Evolutionary conservation across 2,888 invertebrate genomes (phyloP), one percentile per base, ranked within the genome.

Genomic region (Tridacna crocea): DNA sequence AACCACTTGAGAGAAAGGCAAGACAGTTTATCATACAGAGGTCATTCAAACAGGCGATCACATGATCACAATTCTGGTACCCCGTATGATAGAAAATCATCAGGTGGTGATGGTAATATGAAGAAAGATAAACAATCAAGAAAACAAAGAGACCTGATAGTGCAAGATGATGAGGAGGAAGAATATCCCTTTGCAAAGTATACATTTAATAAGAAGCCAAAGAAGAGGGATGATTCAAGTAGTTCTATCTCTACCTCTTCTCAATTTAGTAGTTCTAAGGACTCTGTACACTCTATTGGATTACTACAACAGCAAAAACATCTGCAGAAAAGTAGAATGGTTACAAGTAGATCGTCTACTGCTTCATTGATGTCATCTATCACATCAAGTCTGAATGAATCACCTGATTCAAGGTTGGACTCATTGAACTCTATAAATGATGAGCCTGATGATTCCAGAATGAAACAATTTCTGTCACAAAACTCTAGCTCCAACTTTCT

Each of bases 111-210:
- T n/a, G 36, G 61, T 48, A 72, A 8, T 24, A 81, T 77, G 82
- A 80, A 74, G 72, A 73, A 46, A 10, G 75, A 80, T 24, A 70
- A 70, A 51, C 76, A 78, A 13, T 47, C 76, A 26, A 63, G 48
- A 51, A 77, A 84, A 58, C 68, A 87, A 0, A 66, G 83, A 72
- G 91, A 91, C 65, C 75, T 92, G 10, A 90, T 92, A 36, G 73
- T 90, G 22, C 91, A 90, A 12, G 92, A 92, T 61, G 91, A 91
- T 22, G 92, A 91, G 22, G 87, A 87, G 22, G 90, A 90, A 55
- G 89, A 89, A 58, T 85, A 84, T 75, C 89, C 91, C 47, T 91
- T 90, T 83, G 79, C 89, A 48, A 89, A 89, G 70, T 84, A 89
- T 72, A 88, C 87, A 36, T 90, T 89, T 72, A 90, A 87, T 68